Evolutionary conservation across 2,888 invertebrate species (phyloP).

Genomic region (Leptogaster cylindrica): DNA sequence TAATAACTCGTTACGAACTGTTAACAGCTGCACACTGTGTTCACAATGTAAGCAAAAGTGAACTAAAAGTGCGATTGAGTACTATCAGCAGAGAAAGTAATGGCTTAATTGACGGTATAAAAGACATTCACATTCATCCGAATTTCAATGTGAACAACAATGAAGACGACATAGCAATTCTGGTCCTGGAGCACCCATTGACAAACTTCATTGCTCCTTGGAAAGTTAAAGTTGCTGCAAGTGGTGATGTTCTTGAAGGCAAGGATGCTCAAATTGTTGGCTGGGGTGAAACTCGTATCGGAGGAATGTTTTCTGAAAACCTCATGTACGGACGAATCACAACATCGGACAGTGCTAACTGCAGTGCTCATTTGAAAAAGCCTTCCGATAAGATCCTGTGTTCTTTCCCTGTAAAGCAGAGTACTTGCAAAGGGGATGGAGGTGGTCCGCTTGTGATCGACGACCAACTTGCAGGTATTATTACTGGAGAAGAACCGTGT

Average conservation of each 20-base stretch:
- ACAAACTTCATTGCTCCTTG: background rate
- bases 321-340: background rate
- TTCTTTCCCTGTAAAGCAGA: background rate
- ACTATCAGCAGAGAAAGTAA: background rate
- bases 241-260: background rate
- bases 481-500: background rate
- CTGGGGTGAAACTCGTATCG: background rate
- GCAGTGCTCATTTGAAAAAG: background rate
- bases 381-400: background rate
- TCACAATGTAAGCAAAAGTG: background rate
- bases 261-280: background rate
- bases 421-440: background rate
- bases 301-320: background rate
- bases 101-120: background rate
- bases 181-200: background rate
- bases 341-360: background rate
- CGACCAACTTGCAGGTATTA: background rate
- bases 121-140: background rate
- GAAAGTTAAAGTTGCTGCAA: background rate
- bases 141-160: background rate
- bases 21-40: slow-evolving; percentile 11
- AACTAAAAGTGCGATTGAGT: background rate
- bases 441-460: slow-evolving; percentile 11
- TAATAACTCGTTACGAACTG: background rate
- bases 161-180: background rate